phyloP scores from a whole-genome alignment of 1,140 invertebrate genomes.

The Lordiphosa clarofinis region DNA sequence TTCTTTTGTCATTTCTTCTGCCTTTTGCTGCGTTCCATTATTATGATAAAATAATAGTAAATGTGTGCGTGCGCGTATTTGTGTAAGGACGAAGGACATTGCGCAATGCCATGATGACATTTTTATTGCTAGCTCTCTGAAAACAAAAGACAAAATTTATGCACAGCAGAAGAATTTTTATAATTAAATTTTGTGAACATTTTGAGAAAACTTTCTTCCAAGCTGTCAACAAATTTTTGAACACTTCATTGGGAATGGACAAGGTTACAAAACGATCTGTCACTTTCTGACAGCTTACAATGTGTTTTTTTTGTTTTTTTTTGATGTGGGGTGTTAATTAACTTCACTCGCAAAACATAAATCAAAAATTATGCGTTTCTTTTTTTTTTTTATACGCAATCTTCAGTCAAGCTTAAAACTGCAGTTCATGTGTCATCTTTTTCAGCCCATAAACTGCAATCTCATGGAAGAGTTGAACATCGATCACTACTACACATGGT shows the following conservation, averaged over 20 bases:
- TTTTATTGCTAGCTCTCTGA: slow-evolving; percentile 53
- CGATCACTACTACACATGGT: slow-evolving; percentile 17
- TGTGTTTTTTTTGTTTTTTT: slow-evolving; percentile 18
- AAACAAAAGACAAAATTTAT: slow-evolving; percentile 73
- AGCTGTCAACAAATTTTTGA: slow-evolving; percentile 23
- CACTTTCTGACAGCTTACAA: slow-evolving; percentile 66
- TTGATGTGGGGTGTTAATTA: slow-evolving; percentile 57
- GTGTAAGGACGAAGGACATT: slow-evolving; percentile 36
- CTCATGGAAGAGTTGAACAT: slow-evolving; percentile 10
- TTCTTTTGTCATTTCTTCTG: slow-evolving; percentile 28
- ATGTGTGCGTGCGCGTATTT: slow-evolving; percentile 15
- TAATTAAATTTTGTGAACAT: slow-evolving; percentile 59
- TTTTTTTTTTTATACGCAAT: slow-evolving; percentile 28
- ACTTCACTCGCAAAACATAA: slow-evolving; percentile 49
- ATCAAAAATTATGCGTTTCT: slow-evolving; percentile 59
- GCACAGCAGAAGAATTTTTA: slow-evolving; percentile 65
- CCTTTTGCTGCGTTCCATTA: slow-evolving; percentile 20
- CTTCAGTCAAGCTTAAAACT: slow-evolving; percentile 33
- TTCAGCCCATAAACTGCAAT: slow-evolving; percentile 12
- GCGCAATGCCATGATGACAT: slow-evolving; percentile 57
- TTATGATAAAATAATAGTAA: slow-evolving; percentile 56
- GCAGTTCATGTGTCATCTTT: slow-evolving; percentile 12
- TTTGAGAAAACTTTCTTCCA: slow-evolving; percentile 15
- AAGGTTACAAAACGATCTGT: slow-evolving; percentile 59
- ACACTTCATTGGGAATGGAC: slow-evolving; percentile 25